These are phyloP conservation scores for Pangasianodon gigas DNA, from an alignment of 2,113 vertebrate species.

Conservation along the genomic window DNA sequence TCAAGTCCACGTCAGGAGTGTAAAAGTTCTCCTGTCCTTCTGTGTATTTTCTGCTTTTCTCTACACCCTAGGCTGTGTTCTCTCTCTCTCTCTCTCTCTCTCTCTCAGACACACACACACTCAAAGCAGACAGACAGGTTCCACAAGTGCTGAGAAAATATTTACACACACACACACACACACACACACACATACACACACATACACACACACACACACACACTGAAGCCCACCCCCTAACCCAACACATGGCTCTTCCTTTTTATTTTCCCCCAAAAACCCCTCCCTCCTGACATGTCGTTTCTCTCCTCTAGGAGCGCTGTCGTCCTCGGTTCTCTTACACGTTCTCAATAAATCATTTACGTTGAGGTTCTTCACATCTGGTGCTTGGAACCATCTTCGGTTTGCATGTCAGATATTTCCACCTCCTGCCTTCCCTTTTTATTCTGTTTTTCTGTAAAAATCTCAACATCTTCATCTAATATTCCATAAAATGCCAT, in stretches of 20 bases:
- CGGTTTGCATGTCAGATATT: neutral
- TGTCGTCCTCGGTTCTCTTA: neutral
- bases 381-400: neutral
- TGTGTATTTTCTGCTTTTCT: neutral
- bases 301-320: conserved; percentile 19
- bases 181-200: conserved; percentile 45
- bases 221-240: conserved; percentile 31
- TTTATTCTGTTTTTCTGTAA: neutral
- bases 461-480: neutral
- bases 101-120: neutral
- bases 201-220: conserved; percentile 14
- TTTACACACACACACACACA: conserved; percentile 49
- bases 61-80: conserved; percentile 34
- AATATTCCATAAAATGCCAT: neutral
- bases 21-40: neutral
- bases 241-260: conserved; percentile 27
- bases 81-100: neutral
- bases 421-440: neutral
- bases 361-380: neutral
- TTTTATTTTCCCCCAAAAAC: conserved; percentile 1
- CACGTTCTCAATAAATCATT: neutral
- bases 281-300: conserved; percentile 2
- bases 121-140: conserved; percentile 55
- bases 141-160: conserved; percentile 54
- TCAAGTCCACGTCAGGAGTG: conserved; percentile 21